Evolutionary conservation across 2,113 vertebrate species (phyloP).

Genomic region (Perca fluviatilis): DNA sequence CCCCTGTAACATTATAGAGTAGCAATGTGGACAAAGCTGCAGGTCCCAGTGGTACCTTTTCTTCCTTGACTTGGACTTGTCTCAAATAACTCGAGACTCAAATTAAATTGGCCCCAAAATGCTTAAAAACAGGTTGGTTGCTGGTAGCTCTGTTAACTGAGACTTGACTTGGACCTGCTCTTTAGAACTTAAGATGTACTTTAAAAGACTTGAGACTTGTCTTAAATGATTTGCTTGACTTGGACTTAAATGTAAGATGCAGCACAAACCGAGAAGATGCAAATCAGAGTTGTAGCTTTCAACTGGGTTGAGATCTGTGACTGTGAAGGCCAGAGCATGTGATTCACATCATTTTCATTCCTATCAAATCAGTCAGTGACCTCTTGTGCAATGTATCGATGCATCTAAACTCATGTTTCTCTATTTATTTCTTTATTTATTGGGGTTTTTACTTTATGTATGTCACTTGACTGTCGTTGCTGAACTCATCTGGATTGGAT

Average conservation of each 20-base stretch:
- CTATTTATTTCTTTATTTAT: background rate
- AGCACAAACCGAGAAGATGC: background rate
- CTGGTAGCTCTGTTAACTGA: background rate
- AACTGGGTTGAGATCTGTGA: background rate
- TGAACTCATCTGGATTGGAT: background rate
- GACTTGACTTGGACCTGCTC: background rate
- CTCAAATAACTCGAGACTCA: background rate
- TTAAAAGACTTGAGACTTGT: background rate
- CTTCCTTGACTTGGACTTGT: background rate
- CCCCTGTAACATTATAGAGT: background rate
- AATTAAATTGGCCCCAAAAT: background rate
- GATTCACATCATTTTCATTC: background rate
- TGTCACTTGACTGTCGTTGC: background rate
- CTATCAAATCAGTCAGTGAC: background rate
- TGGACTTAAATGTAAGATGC: background rate
- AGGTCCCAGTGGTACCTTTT: background rate
- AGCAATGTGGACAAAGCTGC: background rate
- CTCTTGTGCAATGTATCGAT: background rate
- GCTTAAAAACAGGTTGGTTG: background rate
- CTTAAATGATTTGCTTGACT: background rate
- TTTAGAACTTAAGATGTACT: background rate
- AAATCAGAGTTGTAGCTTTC: background rate
- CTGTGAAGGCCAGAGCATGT: background rate
- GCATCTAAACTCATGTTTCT: background rate
- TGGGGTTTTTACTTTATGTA: background rate